A percentile compares a stretch with the other conserved stretches of the same genome.
Conservation (phyloP, 2,888 invertebrate genomes). For the Caenorhabditis sulstoni region DNA sequence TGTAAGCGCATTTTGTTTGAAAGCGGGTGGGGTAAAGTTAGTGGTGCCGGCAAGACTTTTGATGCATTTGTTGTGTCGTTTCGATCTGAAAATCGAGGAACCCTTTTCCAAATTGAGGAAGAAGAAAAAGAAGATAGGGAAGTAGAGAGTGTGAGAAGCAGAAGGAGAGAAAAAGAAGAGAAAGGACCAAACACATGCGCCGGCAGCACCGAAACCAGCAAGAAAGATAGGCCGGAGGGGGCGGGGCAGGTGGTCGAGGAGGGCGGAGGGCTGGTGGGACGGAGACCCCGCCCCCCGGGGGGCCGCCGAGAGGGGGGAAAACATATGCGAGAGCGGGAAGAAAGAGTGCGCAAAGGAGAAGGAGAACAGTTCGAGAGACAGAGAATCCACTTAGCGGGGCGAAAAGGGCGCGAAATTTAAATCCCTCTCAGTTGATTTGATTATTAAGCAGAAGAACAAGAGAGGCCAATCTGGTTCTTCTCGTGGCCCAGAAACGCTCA, state of each 20-base stretch:
- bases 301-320: slow-evolving; percentile 29
- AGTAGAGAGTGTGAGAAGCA: slow-evolving; percentile 5
- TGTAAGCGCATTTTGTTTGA: slow-evolving; percentile 37
- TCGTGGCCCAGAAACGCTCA: neutral
- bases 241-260: slow-evolving; percentile 36
- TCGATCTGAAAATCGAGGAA: slow-evolving; percentile 38
- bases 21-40: slow-evolving; percentile 4
- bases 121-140: neutral
- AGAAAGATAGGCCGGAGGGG: slow-evolving; percentile 43
- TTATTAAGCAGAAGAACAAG: slow-evolving; percentile 27
- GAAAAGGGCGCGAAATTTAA: neutral
- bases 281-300: slow-evolving; percentile 25
- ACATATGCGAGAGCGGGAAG: slow-evolving; percentile 43
- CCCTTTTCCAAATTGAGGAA: neutral
- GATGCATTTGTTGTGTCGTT: slow-evolving; percentile 45
- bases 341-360: slow-evolving; percentile 22
- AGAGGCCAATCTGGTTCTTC: slow-evolving; percentile 11
- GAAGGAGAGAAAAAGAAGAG: slow-evolving; percentile 13
- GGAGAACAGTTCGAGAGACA: neutral
- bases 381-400: slow-evolving; percentile 22
- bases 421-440: slow-evolving; percentile 40
- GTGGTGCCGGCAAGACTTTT: slow-evolving; percentile 10
- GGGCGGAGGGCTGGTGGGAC: neutral
- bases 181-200: slow-evolving; percentile 9
- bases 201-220: slow-evolving; percentile 33